Conservation (phyloP, 2,888 invertebrate species). For the Parascotia fuliginaria region DNA sequence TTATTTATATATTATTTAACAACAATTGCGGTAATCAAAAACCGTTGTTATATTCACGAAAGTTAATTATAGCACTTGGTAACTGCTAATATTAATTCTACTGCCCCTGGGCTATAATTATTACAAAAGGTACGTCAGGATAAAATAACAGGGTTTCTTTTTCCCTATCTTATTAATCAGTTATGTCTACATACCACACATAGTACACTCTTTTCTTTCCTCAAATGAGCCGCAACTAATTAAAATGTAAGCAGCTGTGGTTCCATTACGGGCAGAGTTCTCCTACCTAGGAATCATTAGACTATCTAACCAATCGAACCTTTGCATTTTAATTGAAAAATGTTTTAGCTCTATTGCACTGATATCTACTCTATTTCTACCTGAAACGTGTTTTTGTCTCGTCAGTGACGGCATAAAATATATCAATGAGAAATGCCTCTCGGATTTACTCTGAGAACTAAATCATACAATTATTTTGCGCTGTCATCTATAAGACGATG, state of each 20-base stretch:
- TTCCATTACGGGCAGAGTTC: neutral
- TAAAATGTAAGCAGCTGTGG: constrained; percentile 30
- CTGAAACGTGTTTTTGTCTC: neutral
- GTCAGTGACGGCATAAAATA: no score
- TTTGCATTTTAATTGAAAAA: constrained; percentile 5
- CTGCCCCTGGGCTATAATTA: no score
- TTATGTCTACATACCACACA: neutral
- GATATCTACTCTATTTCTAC: neutral
- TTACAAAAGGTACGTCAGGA: no score
- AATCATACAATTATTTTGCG: no score
- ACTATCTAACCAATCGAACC: neutral
- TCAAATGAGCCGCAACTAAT: constrained; percentile 18
- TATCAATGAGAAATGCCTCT: neutral
- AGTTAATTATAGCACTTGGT: no score
- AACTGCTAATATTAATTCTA: no score
- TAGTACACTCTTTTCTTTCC: neutral
- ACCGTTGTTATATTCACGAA: no score
- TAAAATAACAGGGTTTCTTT: no score
- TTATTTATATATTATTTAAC: no score
- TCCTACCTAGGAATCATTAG: neutral
- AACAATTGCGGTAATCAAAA: no score
- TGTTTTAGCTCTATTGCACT: neutral
- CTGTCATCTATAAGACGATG: no score
- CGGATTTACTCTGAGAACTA: no score
- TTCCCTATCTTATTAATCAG: neutral